Base-by-base conservation (phyloP, 2,888 invertebrate genomes). In the Apotomis turbidana region DNA sequence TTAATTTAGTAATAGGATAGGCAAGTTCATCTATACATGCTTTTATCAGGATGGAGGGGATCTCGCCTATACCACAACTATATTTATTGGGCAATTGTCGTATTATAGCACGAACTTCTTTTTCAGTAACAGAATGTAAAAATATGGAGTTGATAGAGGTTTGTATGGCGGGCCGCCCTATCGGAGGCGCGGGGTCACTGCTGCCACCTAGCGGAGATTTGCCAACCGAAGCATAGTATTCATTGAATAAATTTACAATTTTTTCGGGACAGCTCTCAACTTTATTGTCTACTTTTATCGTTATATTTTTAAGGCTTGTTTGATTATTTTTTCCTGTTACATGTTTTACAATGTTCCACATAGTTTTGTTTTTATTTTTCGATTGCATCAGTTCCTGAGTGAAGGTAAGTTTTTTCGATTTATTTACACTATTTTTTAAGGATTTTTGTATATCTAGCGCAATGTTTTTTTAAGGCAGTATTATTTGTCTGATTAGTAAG, bases 291-390 rank as follows among this genome's bases (percentile, higher is more conserved):
- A 15, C 15, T 15, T 15, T 15, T 15, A 15, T 15, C 15, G 15
- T 15, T 54, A 54, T 54, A 54, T 54, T 54, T 54, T 54, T 54
- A 13, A 13, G 54, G 13, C 5, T 54, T 4, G 5, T 0, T 13
- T 4, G 5, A 5, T 10, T 54, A 54, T 57, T 57, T 57, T 57
- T 57, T 3, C 36, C 8, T 10, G 57, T 57, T 57, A 12, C 38
- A 10, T 57, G 36, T 38, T 57, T 57, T 6, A 57, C 57, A 10
- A 57, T 57, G 10, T 57, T 57, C 57, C 57, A 57, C 57, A 57
- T 57, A 10, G 57, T 57, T 57, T 57, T 57, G 10, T 57, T 57
- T 57, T 38, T 57, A 5, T 57, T 57, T 57, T 36, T 57, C 3
- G 57, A 57, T 4, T 36, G 12, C 0, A 10, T 5, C 27, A 55